Evolutionary conservation across 2,797 vertebrate species (phyloP).

Genomic region (Chrysocyon brachyurus): DNA sequence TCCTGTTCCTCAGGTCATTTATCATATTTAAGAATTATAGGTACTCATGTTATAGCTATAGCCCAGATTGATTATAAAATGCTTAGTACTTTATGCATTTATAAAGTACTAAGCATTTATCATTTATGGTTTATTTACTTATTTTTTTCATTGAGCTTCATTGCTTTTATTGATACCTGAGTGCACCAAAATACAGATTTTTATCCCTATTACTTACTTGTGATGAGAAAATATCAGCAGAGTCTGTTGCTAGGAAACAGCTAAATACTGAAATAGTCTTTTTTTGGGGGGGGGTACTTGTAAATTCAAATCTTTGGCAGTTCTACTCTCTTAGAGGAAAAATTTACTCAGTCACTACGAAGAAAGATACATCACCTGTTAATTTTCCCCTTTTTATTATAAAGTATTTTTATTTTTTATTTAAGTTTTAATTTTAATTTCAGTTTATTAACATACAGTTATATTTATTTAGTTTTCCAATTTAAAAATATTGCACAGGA

Average conservation of each 20-base stretch:
- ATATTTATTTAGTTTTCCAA: constrained; percentile 69
- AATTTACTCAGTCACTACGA: constrained; percentile 80
- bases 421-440: background rate
- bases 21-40: constrained; percentile 52
- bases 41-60: constrained; percentile 2
- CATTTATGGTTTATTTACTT: constrained; percentile 48
- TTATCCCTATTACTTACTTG: constrained; percentile 79
- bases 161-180: constrained; percentile 78
- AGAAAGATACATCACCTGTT: constrained; percentile 81
- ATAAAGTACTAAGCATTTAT: background rate
- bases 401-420: background rate
- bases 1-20: background rate
- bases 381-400: constrained; percentile 68
- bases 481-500: constrained; percentile 75
- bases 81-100: background rate
- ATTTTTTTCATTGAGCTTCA: background rate
- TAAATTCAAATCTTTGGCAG: constrained; percentile 84
- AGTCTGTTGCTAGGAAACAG: constrained; percentile 88
- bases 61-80: background rate
- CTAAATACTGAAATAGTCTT: constrained; percentile 79
- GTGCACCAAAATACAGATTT: constrained; percentile 80
- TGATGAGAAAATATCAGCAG: constrained; percentile 83
- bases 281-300: constrained; percentile 69
- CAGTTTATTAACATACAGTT: background rate
- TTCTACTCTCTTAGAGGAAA: constrained; percentile 80